Conservation (phyloP, 2,888 invertebrate species). For the Drosophila neotestacea region DNA sequence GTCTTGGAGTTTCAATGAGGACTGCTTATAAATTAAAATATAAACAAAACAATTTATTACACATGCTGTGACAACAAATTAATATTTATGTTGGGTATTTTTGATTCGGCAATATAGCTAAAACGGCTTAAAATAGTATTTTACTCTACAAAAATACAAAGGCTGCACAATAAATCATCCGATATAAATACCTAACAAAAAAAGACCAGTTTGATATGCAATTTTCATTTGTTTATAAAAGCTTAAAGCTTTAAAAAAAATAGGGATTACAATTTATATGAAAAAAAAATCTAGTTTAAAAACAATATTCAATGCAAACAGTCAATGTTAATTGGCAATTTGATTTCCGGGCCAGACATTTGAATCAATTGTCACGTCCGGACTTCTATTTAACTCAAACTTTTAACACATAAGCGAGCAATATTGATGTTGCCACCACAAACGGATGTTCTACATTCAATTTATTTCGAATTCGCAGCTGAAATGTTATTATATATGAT, state of each 20-base stretch:
- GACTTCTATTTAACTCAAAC: conserved; percentile 28
- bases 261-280: background rate
- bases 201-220: background rate
- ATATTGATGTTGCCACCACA: conserved; percentile 12
- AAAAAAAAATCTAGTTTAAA: background rate
- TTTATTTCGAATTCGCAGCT: conserved; percentile 23
- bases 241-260: background rate
- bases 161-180: background rate
- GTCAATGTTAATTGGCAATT: conserved; percentile 1
- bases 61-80: background rate
- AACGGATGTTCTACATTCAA: conserved; percentile 29
- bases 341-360: conserved; percentile 28
- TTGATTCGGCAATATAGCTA: background rate
- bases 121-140: background rate
- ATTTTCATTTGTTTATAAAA: background rate
- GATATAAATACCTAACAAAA: conserved; percentile 1
- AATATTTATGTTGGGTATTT: background rate
- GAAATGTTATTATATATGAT: conserved; percentile 36
- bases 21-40: background rate
- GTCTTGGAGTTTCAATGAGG: background rate
- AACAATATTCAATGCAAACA: conserved; percentile 1
- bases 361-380: conserved; percentile 37
- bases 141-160: background rate
- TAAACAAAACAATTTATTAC: background rate
- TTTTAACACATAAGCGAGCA: conserved; percentile 8